phyloP scores from a whole-genome alignment of 1,140 invertebrate genomes.

The Dreissena polymorpha region DNA sequence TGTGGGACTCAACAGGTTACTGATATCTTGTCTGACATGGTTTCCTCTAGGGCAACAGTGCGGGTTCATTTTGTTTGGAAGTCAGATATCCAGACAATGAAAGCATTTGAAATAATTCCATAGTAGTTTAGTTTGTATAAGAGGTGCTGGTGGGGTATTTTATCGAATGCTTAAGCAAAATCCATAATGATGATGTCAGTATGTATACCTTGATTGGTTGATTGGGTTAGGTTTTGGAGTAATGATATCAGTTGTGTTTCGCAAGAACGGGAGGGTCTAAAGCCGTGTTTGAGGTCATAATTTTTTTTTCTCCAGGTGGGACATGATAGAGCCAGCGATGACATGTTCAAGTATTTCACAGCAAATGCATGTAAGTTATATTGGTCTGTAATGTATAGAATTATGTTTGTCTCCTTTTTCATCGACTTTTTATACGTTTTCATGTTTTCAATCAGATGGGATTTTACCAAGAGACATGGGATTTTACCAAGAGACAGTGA shows the following conservation, averaged over 20 bases:
- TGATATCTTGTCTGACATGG: constrained; percentile 25
- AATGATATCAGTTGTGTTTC: constrained; percentile 55
- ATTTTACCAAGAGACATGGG: no score
- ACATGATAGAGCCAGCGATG: constrained; percentile 54
- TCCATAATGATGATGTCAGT: constrained; percentile 53
- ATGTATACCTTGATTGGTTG: constrained; percentile 27
- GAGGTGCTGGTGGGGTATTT: constrained; percentile 16
- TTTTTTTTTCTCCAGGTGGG: constrained; percentile 39
- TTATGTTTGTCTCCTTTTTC: constrained; percentile 59
- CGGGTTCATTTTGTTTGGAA: constrained; percentile 39
- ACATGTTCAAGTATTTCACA: constrained; percentile 65
- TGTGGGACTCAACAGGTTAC: background rate
- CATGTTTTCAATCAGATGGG: constrained; percentile 54
- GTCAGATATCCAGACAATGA: constrained; percentile 29
- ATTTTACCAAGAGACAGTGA: constrained; percentile 35
- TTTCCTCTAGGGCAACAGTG: constrained; percentile 48
- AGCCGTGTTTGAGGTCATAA: constrained; percentile 54
- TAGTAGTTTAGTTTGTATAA: constrained; percentile 53
- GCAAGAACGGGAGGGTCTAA: constrained; percentile 41
- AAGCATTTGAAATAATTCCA: constrained; percentile 33
- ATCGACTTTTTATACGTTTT: constrained; percentile 48
- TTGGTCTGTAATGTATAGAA: constrained; percentile 55
- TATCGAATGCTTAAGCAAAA: constrained; percentile 56
- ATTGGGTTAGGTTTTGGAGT: constrained; percentile 30
- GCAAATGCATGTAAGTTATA: constrained; percentile 59